Evolutionary conservation across 2,113 vertebrate species (phyloP).

Genomic region (Typhlomys cinereus): DNA sequence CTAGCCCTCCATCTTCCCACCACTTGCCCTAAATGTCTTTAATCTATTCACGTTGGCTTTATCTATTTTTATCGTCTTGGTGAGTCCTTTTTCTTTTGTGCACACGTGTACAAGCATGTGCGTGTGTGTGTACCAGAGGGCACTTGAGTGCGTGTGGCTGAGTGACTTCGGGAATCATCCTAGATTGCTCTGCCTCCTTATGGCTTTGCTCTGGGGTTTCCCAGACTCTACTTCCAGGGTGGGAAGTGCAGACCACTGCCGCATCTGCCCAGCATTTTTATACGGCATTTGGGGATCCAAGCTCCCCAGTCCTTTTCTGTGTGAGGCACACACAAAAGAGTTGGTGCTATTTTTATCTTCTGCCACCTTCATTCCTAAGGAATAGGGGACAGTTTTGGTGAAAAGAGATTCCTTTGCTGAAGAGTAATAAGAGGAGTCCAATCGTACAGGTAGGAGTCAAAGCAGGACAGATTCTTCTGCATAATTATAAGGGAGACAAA

Average conservation of each 20-base stretch:
- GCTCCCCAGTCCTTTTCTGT: background rate
- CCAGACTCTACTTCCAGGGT: too few relatives aligned
- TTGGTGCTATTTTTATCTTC: background rate
- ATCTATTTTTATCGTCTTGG: background rate
- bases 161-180: too few relatives aligned
- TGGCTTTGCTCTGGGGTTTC: too few relatives aligned
- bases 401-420: background rate
- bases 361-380: background rate
- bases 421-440: background rate
- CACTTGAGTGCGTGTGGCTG: too few relatives aligned
- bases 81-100: background rate
- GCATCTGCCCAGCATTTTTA: too few relatives aligned
- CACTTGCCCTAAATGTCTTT: background rate
- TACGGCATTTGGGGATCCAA: too few relatives aligned
- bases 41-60: background rate
- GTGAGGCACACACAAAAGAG: background rate
- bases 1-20: background rate
- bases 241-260: too few relatives aligned
- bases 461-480: background rate
- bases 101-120: too few relatives aligned
- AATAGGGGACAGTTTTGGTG: too few relatives aligned
- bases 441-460: background rate
- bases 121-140: too few relatives aligned
- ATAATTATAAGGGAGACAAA: background rate
- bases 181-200: too few relatives aligned